Evolutionary conservation across 1,140 invertebrate species (phyloP).

Genomic region (Brachionus angularis): DNA sequence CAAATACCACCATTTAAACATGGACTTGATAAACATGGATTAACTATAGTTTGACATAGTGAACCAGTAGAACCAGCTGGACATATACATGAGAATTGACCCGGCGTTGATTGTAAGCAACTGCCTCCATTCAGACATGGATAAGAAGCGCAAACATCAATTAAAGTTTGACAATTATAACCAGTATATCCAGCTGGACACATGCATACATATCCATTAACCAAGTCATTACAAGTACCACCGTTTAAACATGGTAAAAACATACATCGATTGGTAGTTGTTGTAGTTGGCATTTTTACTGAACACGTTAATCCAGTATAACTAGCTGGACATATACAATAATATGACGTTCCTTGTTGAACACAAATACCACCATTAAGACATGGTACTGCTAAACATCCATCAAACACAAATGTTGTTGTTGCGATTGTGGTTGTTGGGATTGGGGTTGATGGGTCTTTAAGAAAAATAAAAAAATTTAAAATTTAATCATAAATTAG

Average conservation of each 20-base stretch:
- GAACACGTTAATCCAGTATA: constrained; percentile 84
- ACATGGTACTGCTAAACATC: constrained; percentile 43
- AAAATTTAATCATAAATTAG: too few relatives aligned
- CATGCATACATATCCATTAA: constrained; percentile 27
- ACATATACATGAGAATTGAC: constrained; percentile 48
- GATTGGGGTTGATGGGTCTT: too few relatives aligned
- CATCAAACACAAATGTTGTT: background rate
- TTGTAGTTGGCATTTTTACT: constrained; percentile 84
- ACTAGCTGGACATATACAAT: constrained; percentile 78
- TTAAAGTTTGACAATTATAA: constrained; percentile 41
- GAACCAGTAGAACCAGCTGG: constrained; percentile 46
- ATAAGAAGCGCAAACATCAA: constrained; percentile 40
- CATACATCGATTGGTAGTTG: constrained; percentile 56
- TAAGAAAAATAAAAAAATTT: too few relatives aligned
- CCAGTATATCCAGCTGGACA: constrained; percentile 18
- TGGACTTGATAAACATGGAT: constrained; percentile 45
- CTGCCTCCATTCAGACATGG: constrained; percentile 48
- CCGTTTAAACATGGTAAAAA: constrained; percentile 70
- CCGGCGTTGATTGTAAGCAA: constrained; percentile 45
- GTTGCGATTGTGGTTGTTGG: too few relatives aligned
- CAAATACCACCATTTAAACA: too few relatives aligned
- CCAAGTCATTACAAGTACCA: constrained; percentile 47
- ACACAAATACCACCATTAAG: constrained; percentile 26
- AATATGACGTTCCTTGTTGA: background rate
- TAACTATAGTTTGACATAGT: constrained; percentile 45